Evolutionary conservation across 2,797 vertebrate genomes (phyloP), one percentile per base, ranked within the genome.

Genomic region (Dendrocincla tyrannina): DNA sequence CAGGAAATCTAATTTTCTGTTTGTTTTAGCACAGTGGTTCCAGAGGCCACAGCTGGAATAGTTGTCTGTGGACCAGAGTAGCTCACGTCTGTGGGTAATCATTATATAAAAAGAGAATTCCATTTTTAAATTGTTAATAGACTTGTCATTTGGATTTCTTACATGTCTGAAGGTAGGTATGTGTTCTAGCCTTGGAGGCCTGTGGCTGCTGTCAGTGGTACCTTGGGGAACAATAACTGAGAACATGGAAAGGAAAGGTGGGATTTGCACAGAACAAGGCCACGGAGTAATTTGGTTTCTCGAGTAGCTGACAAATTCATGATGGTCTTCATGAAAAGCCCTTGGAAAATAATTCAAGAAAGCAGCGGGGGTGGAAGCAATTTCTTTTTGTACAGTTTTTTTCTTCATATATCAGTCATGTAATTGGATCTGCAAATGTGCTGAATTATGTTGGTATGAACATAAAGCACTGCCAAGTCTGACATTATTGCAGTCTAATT

Each of bases 11-110:
- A 4, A 11, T 64, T 73, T 73, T 81, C 24, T 55, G 5, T 84
- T 73, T 82, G 49, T 67, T 94, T 81, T 56, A 53, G 19, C n/a
- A 22, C 9, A 25, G 49, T 25, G 22, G 25, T 37, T 87, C 37
- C 59, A 47, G 37, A 81, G 30, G 25, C 30, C 30, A 5, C 30
- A 68, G 14, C 35, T 60, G 55, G 17, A 73, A 44, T 13, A 58
- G 41, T 4, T 66, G 17, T 44, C 42, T 67, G 14, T 44, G 58
- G 41, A 85, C 50, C 58, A 56, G 58, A 41, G 13, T 6, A 52
- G 56, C 20, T 41, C 19, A 10, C 0, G 1, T 33, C 30, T 64
- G 25, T 37, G 32, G 1, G 3, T 42, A 64, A 66, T 27, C 12
- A 5, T 13, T 11, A 5, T 10, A 7, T 6, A 72, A 41, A 20